Conservation (phyloP, 92 coral and sea anemone genomes). For the Epizoanthus stellaris region DNA sequence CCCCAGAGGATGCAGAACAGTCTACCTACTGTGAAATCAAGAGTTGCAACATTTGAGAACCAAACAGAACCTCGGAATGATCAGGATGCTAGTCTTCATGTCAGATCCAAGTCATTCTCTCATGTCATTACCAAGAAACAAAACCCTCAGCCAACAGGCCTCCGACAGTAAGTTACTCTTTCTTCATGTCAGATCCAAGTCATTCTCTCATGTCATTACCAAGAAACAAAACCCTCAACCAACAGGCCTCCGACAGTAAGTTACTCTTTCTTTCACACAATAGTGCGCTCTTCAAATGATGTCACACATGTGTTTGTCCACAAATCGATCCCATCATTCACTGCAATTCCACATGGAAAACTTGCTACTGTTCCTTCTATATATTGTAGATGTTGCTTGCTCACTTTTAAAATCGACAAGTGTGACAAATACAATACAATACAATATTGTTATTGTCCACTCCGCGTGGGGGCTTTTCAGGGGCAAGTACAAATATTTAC, state of each 20-base stretch:
- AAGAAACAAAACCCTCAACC: conserved; percentile 22
- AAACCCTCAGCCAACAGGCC: background rate
- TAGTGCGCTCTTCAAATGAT: too few species aligned
- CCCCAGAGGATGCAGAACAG: conserved; percentile 38
- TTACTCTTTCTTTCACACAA: background rate
- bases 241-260: conserved; percentile 13
- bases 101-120: conserved; percentile 47
- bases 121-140: conserved; percentile 30
- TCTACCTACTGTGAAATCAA: conserved; percentile 64
- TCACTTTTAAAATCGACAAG: too few species aligned
- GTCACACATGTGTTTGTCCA: too few species aligned
- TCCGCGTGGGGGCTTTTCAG: too few species aligned
- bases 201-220: conserved; percentile 40
- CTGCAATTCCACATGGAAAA: too few species aligned
- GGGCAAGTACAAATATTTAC: too few species aligned
- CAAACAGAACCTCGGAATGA: conserved; percentile 13
- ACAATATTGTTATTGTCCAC: too few species aligned
- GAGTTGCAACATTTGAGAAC: conserved; percentile 71
- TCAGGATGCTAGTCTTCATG: conserved; percentile 16
- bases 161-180: conserved; percentile 16
- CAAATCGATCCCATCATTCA: too few species aligned
- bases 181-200: conserved; percentile 37
- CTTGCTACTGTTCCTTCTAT: too few species aligned
- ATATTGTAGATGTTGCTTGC: too few species aligned
- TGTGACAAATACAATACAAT: too few species aligned